Evolutionary conservation across 2,888 invertebrate species (phyloP).

Genomic region (Pimpla rufipes): DNA sequence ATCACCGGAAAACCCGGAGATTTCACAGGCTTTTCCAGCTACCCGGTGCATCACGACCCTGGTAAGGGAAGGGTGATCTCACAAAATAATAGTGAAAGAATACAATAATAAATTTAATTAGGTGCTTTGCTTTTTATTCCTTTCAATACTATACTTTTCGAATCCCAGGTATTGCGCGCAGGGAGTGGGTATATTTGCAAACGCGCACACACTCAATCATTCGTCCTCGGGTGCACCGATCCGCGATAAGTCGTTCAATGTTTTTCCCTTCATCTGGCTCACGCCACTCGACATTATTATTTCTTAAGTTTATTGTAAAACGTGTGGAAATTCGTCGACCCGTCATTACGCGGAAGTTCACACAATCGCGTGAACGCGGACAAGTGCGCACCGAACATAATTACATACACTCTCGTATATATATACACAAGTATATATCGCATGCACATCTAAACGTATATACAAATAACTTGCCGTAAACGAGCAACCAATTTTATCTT

Average conservation of each 20-base stretch:
- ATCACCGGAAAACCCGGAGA: too few relatives aligned
- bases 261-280: neutral
- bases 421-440: slow-evolving; percentile 61
- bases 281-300: neutral
- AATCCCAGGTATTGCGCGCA: slow-evolving; percentile 53
- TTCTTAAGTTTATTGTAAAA: slow-evolving; percentile 49
- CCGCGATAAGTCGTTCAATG: slow-evolving; percentile 21
- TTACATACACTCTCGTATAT: slow-evolving; percentile 69
- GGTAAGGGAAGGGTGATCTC: slow-evolving; percentile 43
- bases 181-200: slow-evolving; percentile 47
- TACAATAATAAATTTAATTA: slow-evolving; percentile 72
- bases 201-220: slow-evolving; percentile 56
- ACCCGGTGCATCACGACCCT: neutral
- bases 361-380: slow-evolving; percentile 30
- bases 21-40: too few relatives aligned
- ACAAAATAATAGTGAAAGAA: slow-evolving; percentile 68
- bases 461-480: slow-evolving; percentile 71
- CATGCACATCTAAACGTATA: slow-evolving; percentile 67
- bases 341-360: slow-evolving; percentile 28
- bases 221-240: slow-evolving; percentile 44
- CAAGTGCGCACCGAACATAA: slow-evolving; percentile 51
- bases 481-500: slow-evolving; percentile 65
- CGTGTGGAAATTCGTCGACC: slow-evolving; percentile 44
- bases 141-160: slow-evolving; percentile 63
- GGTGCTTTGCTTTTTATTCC: slow-evolving; percentile 65